A percentile compares a stretch with the other conserved stretches of the same genome.
Evolutionary conservation across 2,113 vertebrate genomes (phyloP).

Genomic region (Periophthalmus modestus): DNA sequence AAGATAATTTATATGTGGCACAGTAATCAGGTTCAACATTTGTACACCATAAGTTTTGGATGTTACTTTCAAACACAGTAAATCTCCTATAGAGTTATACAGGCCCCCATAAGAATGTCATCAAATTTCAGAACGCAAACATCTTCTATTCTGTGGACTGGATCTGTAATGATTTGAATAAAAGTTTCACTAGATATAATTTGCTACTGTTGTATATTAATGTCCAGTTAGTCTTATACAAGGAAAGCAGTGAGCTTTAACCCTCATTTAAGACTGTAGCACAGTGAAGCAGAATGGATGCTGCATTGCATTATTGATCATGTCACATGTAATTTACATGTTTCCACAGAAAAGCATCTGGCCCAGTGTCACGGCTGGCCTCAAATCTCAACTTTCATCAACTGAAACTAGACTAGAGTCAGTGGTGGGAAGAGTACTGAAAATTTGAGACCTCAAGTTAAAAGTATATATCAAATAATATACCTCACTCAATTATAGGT

Average conservation of each 20-base stretch:
- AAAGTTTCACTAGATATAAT: constrained; percentile 35
- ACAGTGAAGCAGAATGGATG: constrained; percentile 57
- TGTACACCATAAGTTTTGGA: too few species aligned
- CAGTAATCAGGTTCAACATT: too few species aligned
- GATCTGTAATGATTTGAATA: constrained; percentile 27
- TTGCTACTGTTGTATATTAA: constrained; percentile 59
- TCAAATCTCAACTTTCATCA: neutral
- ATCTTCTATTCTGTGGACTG: constrained; percentile 3
- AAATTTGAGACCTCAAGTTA: too few species aligned
- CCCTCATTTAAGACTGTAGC: constrained; percentile 69
- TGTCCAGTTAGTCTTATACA: constrained; percentile 46
- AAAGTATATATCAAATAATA: too few species aligned
- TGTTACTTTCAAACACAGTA: too few species aligned
- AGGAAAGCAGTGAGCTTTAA: constrained; percentile 64
- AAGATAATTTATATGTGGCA: too few species aligned
- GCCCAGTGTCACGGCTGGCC: constrained; percentile 16
- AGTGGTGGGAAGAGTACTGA: too few species aligned
- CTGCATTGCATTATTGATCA: constrained; percentile 65
- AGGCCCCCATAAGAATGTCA: too few species aligned
- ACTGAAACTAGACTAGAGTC: too few species aligned
- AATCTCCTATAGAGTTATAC: too few species aligned
- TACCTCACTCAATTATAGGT: too few species aligned
- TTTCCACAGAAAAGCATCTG: constrained; percentile 30
- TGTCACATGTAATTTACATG: constrained; percentile 38
- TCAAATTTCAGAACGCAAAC: neutral